These are phyloP conservation scores for Nipponia nippon DNA, from an alignment of 2,113 vertebrate species.

Conservation along the genomic window DNA sequence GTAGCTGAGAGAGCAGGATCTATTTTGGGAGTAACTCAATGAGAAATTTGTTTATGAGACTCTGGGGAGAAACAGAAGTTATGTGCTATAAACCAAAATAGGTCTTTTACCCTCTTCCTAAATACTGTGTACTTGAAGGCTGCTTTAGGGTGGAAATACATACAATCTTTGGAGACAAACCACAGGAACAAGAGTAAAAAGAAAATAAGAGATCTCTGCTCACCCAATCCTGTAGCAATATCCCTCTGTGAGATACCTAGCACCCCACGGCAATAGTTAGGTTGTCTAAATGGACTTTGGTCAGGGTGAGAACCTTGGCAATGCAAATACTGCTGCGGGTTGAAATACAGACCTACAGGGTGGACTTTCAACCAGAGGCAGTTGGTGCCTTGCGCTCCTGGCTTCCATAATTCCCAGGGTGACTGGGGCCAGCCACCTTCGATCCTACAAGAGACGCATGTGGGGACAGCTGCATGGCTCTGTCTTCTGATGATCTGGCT, in stretches of 20 bases:
- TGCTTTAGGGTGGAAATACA: not conserved
- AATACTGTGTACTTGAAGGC: not conserved
- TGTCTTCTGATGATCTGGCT: not conserved
- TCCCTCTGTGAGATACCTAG: not conserved
- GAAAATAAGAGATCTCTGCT: not conserved
- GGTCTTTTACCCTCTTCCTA: not conserved
- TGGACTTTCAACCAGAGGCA: not conserved
- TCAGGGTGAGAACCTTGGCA: not conserved
- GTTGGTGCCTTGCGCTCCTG: not conserved
- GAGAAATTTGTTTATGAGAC: slow-evolving; percentile 38
- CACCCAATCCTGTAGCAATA: not conserved
- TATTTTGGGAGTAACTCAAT: slow-evolving; percentile 42
- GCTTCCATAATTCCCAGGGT: not conserved
- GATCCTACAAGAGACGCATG: not conserved
- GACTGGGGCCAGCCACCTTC: not conserved
- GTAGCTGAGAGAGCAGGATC: not conserved
- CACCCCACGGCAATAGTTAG: fast-evolving
- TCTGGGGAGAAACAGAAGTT: slow-evolving; percentile 8
- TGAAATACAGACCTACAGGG: not conserved
- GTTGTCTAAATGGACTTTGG: not conserved
- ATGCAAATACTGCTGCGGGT: not conserved
- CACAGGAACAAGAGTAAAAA: not conserved
- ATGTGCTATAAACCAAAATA: slow-evolving; percentile 37
- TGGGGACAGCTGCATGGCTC: not conserved
- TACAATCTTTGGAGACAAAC: not conserved